Percentiles rank a stretch among this genome's conserved stretches.
These are phyloP conservation scores for Eurytoma adleriae DNA, from an alignment of 2,888 invertebrate genomes.

Conservation along the genomic window DNA sequence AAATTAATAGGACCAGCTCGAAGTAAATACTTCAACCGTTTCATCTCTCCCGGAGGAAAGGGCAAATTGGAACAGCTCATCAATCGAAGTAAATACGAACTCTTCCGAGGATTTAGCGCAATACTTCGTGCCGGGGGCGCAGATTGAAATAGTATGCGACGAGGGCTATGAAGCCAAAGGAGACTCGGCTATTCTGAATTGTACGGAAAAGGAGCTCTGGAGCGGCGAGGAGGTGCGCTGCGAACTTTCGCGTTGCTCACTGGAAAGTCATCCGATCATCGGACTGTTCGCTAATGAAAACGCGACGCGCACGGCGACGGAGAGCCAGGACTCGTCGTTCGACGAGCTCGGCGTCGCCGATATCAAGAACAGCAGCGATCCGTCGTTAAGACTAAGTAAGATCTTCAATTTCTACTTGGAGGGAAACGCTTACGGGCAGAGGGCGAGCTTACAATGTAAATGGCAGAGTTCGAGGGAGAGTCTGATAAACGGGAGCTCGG, in stretches of 20 bases:
- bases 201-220: slow-evolving; percentile 81
- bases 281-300: slow-evolving; percentile 45
- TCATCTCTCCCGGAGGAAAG: too few species aligned
- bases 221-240: slow-evolving; percentile 79
- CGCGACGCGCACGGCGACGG: slow-evolving; percentile 12
- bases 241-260: slow-evolving; percentile 65
- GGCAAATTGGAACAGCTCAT: too few species aligned
- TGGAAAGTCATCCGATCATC: slow-evolving; percentile 61
- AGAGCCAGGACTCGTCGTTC: slow-evolving; percentile 18
- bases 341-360: background rate
- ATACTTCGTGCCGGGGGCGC: slow-evolving; percentile 61
- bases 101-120: background rate
- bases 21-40: too few species aligned
- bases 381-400: slow-evolving; percentile 45
- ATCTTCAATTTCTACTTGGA: slow-evolving; percentile 59
- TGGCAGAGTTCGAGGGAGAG: slow-evolving; percentile 48
- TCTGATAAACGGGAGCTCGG: slow-evolving; percentile 52
- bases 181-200: slow-evolving; percentile 74
- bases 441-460: slow-evolving; percentile 61
- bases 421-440: slow-evolving; percentile 62
- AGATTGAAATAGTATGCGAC: slow-evolving; percentile 75
- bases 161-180: slow-evolving; percentile 76
- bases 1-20: too few species aligned
- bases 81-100: too few species aligned
- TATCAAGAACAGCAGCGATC: slow-evolving; percentile 22